Evolutionary conservation across 1,140 invertebrate genomes (phyloP), one percentile per base, ranked within the genome.

Genomic region (Dryas iulia): DNA sequence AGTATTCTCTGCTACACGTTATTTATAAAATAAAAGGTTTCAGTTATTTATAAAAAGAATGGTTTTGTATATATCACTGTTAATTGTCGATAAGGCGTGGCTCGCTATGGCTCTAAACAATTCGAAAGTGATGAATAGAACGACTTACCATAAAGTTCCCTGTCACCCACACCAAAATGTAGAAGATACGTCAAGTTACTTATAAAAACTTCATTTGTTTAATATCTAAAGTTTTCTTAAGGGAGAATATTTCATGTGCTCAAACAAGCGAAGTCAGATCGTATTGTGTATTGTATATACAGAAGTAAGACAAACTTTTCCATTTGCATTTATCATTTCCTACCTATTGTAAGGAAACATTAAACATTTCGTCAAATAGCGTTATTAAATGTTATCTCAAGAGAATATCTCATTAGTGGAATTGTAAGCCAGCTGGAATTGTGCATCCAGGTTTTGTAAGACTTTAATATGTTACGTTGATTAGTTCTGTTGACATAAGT

Each of bases 331-430:
- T 47, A 47, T 21, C 10, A 21, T 47, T 47, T 21, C 7, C 39
- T 18, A 18, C 39, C 14, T 5, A 21, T 47, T 18, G 14, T 47
- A 47, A 47, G 14, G 18, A 47, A 47, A 47, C 39, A 18, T 47
- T 21, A 8, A 18, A 47, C 39, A 47, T 47, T 60, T 26, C 24
- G 33, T 60, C 33, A 14, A 39, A 59, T 25, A 39, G 39, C 59
- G 39, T 60, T 14, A 39, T 60, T 60, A 60, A 60, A 60, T 60
- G 39, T 26, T 39, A 59, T 47, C 59, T 60, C 33, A 10, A 23
- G 59, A 25, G 53, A 54, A 54, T 54, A 54, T 54, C 39, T 62
- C 60, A 30, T 62, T 62, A 62, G 60, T 8, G 39, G 23, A 53
- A 62, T 30, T 53, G 39, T 62, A 18, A 53, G 47, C 60, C 60